Base-by-base conservation (phyloP, 2,797 vertebrate species). In the Buceros bicornis region DNA sequence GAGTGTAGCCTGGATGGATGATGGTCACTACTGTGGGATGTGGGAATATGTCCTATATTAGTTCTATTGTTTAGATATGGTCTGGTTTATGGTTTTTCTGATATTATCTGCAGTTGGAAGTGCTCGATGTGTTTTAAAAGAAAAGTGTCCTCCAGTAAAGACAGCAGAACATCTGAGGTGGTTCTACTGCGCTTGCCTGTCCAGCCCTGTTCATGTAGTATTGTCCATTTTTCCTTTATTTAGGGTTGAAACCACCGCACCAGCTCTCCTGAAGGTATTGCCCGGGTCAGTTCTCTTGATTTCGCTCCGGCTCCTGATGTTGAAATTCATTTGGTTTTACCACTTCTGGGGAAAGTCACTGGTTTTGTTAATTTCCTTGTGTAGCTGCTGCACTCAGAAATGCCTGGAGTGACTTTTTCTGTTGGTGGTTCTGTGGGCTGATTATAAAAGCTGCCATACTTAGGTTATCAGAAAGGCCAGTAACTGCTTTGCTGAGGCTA, bases 281-380 rank as follows among this genome's bases (percentile, higher is more conserved):
- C 20, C 42, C 11, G 0, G 37, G 2, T 72, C 5, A 2, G 1
- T 50, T 28, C n/a, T 58, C 19, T 22, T 16, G 7, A 2, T 20
- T 70, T 47, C 33, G 4, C 43, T 78, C 37, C 4, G 11, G 10
- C 21, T 31, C 42, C 35, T 10, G 72, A 11, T 48, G 15, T 3
- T 53, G 31, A 56, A 89, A 57, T 67, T 62, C 18, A 6, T 57
- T 78, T 82, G 24, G 3, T 17, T 7, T 37, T 11, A 21, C 10
- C 15, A 8, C 0, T 61, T 83, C 14, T 5, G 29, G 54, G 4
- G 28, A 20, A 15, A 47, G 3, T 21, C 29, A 5, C 5, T 14
- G 1, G 4, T 62, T 26, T 18, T 50, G 19, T 20, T 33, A 31
- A 25, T 42, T 13, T 37, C 4, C 8, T 51, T 3, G 0, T 12